Conservation (phyloP, 2,113 vertebrate genomes). For the Chunga burmeisteri region DNA sequence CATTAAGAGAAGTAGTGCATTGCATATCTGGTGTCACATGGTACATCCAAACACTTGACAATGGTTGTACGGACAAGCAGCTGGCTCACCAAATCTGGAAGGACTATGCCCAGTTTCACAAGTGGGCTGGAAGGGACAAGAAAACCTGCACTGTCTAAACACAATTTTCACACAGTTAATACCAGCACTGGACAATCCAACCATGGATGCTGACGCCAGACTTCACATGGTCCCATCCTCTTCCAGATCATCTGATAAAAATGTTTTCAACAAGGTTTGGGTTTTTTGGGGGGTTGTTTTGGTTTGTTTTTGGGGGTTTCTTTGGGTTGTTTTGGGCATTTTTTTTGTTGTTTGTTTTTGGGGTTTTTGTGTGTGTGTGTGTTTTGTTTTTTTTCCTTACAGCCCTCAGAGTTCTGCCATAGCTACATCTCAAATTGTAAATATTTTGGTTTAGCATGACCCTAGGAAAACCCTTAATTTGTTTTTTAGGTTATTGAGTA, state of each 20-base stretch:
- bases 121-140: background rate
- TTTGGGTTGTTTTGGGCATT: too few species aligned
- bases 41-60: background rate
- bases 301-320: too few species aligned
- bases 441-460: background rate
- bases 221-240: background rate
- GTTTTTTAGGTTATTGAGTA: background rate
- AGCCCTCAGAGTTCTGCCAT: background rate
- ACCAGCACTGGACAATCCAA: background rate
- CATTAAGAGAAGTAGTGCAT: background rate
- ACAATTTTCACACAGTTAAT: background rate
- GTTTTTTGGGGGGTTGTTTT: too few species aligned
- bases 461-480: background rate
- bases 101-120: background rate
- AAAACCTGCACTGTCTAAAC: background rate
- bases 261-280: background rate
- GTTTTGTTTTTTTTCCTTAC: background rate
- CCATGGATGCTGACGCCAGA: fast-evolving
- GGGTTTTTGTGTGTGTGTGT: too few species aligned
- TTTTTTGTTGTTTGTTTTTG: too few species aligned
- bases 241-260: background rate
- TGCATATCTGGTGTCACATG: fast-evolving
- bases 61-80: background rate
- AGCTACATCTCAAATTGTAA: background rate
- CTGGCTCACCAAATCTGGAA: background rate